Evolutionary conservation across 1,140 invertebrate genomes (phyloP).

Genomic region (Berghia stephanieae): DNA sequence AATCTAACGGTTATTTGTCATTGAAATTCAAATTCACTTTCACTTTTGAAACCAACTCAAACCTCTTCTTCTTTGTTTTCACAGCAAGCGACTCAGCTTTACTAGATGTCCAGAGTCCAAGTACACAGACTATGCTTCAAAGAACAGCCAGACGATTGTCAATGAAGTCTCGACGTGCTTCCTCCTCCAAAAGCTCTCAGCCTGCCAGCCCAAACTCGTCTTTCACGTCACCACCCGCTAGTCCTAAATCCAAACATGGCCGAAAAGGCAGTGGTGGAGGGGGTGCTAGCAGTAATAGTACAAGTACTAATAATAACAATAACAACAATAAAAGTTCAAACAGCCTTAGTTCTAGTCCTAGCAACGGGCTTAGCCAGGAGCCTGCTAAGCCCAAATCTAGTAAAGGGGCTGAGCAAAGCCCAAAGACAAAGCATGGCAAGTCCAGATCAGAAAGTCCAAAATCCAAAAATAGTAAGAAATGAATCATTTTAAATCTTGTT

Average conservation of each 20-base stretch:
- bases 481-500: too few relatives aligned
- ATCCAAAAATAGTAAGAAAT: not conserved
- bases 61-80: not conserved
- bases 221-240: not conserved
- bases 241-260: not conserved
- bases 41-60: not conserved
- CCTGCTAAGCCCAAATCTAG: slow-evolving; percentile 23
- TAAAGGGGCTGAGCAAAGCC: slow-evolving; percentile 3
- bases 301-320: not conserved
- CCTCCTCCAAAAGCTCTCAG: slow-evolving; percentile 22
- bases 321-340: slow-evolving; percentile 2
- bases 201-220: not conserved
- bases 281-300: too few relatives aligned
- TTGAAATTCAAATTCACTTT: not conserved
- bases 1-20: not conserved
- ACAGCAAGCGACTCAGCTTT: slow-evolving; percentile 27
- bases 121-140: slow-evolving; percentile 7
- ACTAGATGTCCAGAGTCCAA: not conserved
- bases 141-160: slow-evolving; percentile 30
- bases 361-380: not conserved
- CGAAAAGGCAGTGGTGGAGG: slow-evolving; percentile 6
- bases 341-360: slow-evolving; percentile 6
- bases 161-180: slow-evolving; percentile 34
- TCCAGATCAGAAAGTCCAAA: slow-evolving; percentile 25
- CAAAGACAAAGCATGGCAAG: slow-evolving; percentile 24